A percentile compares a stretch with the other conserved stretches of the same genome.
phyloP scores from a whole-genome alignment of 1,140 invertebrate genomes.

The Macrotrachela quadricornifera region DNA sequence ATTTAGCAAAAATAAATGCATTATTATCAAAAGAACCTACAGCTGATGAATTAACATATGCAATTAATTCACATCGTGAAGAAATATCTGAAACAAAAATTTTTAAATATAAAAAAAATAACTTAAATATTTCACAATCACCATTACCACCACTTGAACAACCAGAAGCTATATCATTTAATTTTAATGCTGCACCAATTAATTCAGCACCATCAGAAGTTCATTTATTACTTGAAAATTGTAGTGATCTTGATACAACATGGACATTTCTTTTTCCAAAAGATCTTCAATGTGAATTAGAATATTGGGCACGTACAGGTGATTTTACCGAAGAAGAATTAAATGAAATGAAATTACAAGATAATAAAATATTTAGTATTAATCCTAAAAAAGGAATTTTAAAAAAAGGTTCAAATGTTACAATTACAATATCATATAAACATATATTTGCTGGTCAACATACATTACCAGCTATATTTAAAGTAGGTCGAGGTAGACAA shows the following conservation, averaged over 20 bases:
- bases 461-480: conserved; percentile 25
- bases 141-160: conserved; percentile 16
- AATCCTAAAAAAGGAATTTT: conserved; percentile 23
- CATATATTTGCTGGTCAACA: conserved; percentile 27
- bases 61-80: conserved; percentile 18
- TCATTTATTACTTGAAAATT: conserved; percentile 26
- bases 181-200: conserved; percentile 27
- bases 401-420: conserved; percentile 19
- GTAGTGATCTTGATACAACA: conserved; percentile 20
- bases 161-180: conserved; percentile 14
- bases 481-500: conserved; percentile 24
- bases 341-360: conserved; percentile 31
- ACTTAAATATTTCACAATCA: not conserved
- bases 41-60: conserved; percentile 21
- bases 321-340: conserved; percentile 27
- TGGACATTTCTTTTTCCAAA: conserved; percentile 28
- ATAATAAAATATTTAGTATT: conserved; percentile 27
- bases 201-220: conserved; percentile 22
- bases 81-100: too few species aligned
- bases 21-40: conserved; percentile 25
- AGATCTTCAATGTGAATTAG: conserved; percentile 26
- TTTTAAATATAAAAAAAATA: not conserved
- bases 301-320: conserved; percentile 29
- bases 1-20: conserved; percentile 26
- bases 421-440: conserved; percentile 23